Base-by-base conservation (phyloP, 2,797 vertebrate genomes). In the Melanotaenia boesemani region DNA sequence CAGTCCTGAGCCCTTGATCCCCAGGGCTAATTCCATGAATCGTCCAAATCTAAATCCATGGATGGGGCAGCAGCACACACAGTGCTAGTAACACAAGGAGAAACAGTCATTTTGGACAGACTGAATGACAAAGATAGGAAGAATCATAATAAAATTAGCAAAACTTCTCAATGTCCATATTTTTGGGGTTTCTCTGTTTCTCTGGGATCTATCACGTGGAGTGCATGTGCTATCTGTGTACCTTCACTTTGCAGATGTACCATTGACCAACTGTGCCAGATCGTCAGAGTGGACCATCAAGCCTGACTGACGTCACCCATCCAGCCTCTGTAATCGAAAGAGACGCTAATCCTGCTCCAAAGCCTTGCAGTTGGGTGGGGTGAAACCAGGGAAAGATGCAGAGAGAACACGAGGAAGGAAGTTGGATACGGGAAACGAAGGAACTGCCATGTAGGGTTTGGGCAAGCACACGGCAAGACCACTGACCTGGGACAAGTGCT, bases 291-390 rank as follows among this genome's bases (percentile, higher is more conserved):
- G 71, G 79, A 82, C 80, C 20, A 81, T 83, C 89, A 86, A 84
- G 83, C 90, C 63, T 11, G 37, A 67, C 84, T 93, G 91, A 95
- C 93, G 93, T 95, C 94, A 95, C 85, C 80, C 68, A 66, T 74
- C 81, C 74, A 74, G 80, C 85, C 84, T 86, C 84, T 70, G 71
- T 95, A 95, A 95, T 95, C 83, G 90, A 94, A 94, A 94, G 88
- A 91, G 95, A 93, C 94, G 72, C 72, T 95, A 95, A 95, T 95
- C 94, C 94, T 46, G 81, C 89, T 95, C 95, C 96, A 97, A 97
- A 97, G 95, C 96, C 96, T 92, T 93, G 94, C 93, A 92, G 92
- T 90, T 87, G 94, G 94, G 93, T 94, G 93, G 96, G 95, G 80
- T 84, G 68, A 77, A 77, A 77, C 84, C 84, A 87, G 85, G 85